Base-by-base conservation (phyloP, 2,888 invertebrate species). In the Hypsopygia costalis region DNA sequence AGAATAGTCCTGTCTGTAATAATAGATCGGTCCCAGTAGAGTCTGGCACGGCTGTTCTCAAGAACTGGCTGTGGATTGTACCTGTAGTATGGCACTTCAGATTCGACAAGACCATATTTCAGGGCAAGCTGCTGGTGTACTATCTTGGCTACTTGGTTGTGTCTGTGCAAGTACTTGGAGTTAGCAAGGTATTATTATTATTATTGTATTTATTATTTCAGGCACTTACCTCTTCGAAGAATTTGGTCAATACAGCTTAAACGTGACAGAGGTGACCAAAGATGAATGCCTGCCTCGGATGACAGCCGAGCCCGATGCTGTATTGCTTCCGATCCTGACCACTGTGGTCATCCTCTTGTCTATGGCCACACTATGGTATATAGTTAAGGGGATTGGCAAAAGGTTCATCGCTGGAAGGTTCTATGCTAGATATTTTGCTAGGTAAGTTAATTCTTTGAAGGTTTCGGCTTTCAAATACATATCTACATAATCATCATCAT, bases 281-380 rank as follows among this genome's bases (percentile, higher is more conserved):
- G 63, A 67, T 0, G 34, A 46, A 8, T 89, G 89, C 48, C 50
- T 41, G 3, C 79, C 78, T 0, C 66, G 68, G 11, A 88, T 86
- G 81, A 81, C 77, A 0, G 83, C 81, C 7, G 86, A 89, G 56
- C 89, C 89, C 0, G 89, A 89, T 35, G 89, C 87, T 1, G 82
- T 86, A 0, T 68, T 66, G 36, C 69, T 89, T 34, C 89, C 89
- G 0, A 77, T 88, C 8, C 58, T 89, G 36, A 86, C 83, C 0
- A 73, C 85, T 0, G 75, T 81, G 0, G 83, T 89, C 22, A 78
- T 82, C 6, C 63, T 89, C 6, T 59, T 89, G 49, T 74, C 80
- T 2, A 86, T 89, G 83, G 89, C 89, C 7, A 89, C 89, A 0
- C 60, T 88, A 31, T 89, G 89, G 89, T 89, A 89, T 49, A 59